Percentiles rank a stretch among this genome's conserved stretches.
These are phyloP conservation scores for Yasuhikotakia modesta DNA, from an alignment of 2,797 vertebrate genomes.

Conservation along the genomic window DNA sequence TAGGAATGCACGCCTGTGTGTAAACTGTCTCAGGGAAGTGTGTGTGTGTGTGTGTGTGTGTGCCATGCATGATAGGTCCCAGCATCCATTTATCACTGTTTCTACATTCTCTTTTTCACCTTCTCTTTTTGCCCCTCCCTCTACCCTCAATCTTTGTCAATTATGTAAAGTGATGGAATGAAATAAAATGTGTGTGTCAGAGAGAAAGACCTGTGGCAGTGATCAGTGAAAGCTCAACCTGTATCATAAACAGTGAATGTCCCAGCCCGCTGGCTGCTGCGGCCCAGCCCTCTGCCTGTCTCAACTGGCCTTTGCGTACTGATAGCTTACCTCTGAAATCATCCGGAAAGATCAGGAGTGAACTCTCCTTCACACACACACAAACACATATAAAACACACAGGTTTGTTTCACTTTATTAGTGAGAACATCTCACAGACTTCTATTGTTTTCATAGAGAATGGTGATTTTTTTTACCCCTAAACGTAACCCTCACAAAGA, in stretches of 20 bases:
- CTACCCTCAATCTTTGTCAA: slow-evolving; percentile 24
- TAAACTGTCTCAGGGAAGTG: background rate
- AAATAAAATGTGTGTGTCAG: slow-evolving; percentile 32
- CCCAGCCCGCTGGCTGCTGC: slow-evolving; percentile 72
- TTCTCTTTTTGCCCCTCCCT: slow-evolving; percentile 28
- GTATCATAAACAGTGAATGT: slow-evolving; percentile 73
- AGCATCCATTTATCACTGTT: slow-evolving; percentile 29
- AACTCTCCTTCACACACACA: slow-evolving; percentile 2
- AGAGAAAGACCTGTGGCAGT: slow-evolving; percentile 42
- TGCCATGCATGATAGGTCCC: slow-evolving; percentile 60
- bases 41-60: slow-evolving; percentile 1
- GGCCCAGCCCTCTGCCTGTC: slow-evolving; percentile 82
- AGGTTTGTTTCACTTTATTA: background rate
- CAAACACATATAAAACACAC: background rate
- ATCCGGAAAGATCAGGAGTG: slow-evolving; percentile 76
- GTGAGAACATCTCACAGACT: too few species aligned
- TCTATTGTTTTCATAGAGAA: too few species aligned
- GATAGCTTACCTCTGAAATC: slow-evolving; percentile 89
- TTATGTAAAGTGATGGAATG: slow-evolving; percentile 37
- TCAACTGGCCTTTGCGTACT: slow-evolving; percentile 78
- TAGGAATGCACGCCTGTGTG: slow-evolving; percentile 19
- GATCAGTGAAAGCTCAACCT: slow-evolving; percentile 86
- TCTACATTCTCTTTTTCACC: slow-evolving; percentile 17
- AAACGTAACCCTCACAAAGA: too few species aligned
- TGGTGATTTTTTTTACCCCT: too few species aligned